phyloP scores from a whole-genome alignment of 2,888 invertebrate species.

The Caenorhabditis uteleia region DNA sequence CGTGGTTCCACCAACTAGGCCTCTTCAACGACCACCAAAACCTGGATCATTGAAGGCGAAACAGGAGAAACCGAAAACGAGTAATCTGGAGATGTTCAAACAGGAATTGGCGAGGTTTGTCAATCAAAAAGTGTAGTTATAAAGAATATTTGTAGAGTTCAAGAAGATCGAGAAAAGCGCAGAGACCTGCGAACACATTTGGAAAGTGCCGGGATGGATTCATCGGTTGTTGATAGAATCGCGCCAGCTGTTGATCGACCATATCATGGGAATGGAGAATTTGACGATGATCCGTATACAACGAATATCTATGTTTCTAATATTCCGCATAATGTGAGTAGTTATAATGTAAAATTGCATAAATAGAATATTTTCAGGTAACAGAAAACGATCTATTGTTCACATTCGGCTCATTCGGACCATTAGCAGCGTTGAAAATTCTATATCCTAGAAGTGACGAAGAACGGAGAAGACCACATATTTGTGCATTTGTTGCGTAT shows the following conservation, averaged over 20 bases:
- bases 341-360: neutral
- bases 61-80: conserved; percentile 83
- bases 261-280: conserved; percentile 79
- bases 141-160: conserved; percentile 78
- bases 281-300: conserved; percentile 93
- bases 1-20: conserved; percentile 34
- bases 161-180: conserved; percentile 94
- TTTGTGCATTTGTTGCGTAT: conserved; percentile 98
- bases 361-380: conserved; percentile 47
- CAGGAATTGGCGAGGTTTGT: conserved; percentile 89
- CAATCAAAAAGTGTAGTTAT: neutral
- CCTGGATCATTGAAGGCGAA: conserved; percentile 55
- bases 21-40: conserved; percentile 76
- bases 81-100: conserved; percentile 95
- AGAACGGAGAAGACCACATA: conserved; percentile 80
- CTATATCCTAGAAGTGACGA: conserved; percentile 99
- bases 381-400: conserved; percentile 83
- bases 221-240: conserved; percentile 43
- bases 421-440: conserved; percentile 97
- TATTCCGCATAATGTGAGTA: conserved; percentile 87
- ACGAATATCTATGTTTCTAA: conserved; percentile 97
- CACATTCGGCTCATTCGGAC: conserved; percentile 94
- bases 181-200: conserved; percentile 79
- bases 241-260: conserved; percentile 63
- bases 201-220: conserved; percentile 62